Evolutionary conservation across 2,797 vertebrate species (phyloP).

Genomic region (Chromis chromis): DNA sequence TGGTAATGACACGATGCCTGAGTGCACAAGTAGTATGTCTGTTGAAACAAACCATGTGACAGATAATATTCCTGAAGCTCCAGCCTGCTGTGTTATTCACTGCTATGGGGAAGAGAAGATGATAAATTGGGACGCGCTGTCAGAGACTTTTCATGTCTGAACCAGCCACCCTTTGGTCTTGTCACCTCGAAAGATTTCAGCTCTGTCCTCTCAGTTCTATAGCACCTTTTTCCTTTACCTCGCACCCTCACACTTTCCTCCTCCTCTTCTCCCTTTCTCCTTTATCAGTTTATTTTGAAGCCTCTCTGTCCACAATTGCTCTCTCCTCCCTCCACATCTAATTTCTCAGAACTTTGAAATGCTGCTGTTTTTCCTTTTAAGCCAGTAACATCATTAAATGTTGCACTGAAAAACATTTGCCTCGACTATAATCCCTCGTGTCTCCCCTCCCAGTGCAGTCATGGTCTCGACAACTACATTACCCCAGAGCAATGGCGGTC

Average conservation of each 20-base stretch:
- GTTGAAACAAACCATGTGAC: not conserved
- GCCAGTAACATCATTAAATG: not conserved
- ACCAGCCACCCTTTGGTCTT: constrained; percentile 25
- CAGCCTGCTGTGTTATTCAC: not conserved
- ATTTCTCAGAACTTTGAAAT: constrained; percentile 1
- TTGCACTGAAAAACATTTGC: constrained; percentile 30
- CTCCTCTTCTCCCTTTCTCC: not conserved
- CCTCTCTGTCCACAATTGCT: not conserved
- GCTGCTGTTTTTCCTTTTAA: not conserved
- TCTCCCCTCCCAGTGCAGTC: constrained; percentile 55
- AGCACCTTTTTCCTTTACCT: not conserved
- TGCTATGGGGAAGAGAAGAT: constrained; percentile 8
- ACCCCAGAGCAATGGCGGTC: constrained; percentile 78
- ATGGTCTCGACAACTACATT: constrained; percentile 75
- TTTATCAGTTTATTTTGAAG: constrained; percentile 22
- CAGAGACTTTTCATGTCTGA: constrained; percentile 37
- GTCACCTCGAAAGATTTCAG: constrained; percentile 28
- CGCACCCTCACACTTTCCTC: not conserved
- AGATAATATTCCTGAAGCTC: constrained; percentile 7
- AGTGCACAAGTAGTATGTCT: not conserved
- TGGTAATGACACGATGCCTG: constrained; percentile 23
- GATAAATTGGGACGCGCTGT: constrained; percentile 24
- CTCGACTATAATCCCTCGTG: constrained; percentile 1
- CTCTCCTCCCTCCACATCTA: not conserved
- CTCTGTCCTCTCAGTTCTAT: constrained; percentile 10